Base-by-base conservation (phyloP, 2,113 vertebrate genomes). In the Bambusicola thoracicus region DNA sequence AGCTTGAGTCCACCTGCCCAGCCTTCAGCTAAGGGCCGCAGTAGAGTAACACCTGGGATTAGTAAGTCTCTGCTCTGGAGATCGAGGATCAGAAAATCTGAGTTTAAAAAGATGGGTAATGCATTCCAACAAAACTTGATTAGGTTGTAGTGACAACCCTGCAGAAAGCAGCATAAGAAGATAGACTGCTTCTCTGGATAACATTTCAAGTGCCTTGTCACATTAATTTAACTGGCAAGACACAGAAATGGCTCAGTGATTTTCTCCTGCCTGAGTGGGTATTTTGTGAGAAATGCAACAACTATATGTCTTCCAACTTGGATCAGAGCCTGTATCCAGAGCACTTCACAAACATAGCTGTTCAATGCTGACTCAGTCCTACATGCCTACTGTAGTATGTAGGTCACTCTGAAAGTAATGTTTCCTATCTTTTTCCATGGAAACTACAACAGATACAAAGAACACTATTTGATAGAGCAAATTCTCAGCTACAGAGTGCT, bases 11-110 rank as follows among this genome's bases (percentile, higher is more conserved):
- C 22, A 1, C 44, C 48, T 81, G 7, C 62, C 32, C 43, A 48
- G 16, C 0, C 1, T 6, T 27, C 2, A 6, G 11, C 3, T 2
- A 78, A 83, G 6, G 3, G 34, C 8, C 12, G 18, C 36, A 25
- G 41, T 13, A 70, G 32, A 86, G 17, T 30, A 67, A 55, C 4
- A 4, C 34, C 76, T 74, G 68, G 27, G 53, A 92, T 73, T 1
- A 80, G 14, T 5, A 69, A 73, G 29, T 25, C 72, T 91, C 77
- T 92, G 7, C 16, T 20, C 51, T 40, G 0, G 3, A 48, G 27
- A 46, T 48, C 6, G 66, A 25, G 43, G 41, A 4, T 58, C 34
- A 68, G 51, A 81, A 85, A 68, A 6, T 20, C 56, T 4, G 2
- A 18, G 3, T 77, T 73, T 83, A 70, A 80, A 80, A 76, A 53